Percentiles rank a stretch among this genome's conserved stretches.
Conservation (phyloP, 2,888 invertebrate genomes). For the Lagria hirta region DNA sequence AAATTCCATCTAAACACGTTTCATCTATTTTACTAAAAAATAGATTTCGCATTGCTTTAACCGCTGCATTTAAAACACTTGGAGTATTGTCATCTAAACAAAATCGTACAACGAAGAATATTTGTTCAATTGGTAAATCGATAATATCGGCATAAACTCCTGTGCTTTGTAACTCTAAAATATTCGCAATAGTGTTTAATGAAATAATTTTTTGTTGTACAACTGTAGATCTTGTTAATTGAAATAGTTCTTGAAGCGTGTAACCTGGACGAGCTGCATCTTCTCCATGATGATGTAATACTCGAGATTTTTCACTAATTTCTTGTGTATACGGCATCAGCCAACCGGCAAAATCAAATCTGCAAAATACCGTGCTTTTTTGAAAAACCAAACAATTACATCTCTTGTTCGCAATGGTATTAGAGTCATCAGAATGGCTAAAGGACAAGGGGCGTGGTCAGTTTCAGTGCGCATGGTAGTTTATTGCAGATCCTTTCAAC, state of each 20-base stretch:
- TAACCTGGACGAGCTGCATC: slow-evolving; percentile 92
- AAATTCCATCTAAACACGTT: slow-evolving; percentile 67
- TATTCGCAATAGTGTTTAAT: slow-evolving; percentile 76
- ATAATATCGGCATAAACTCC: slow-evolving; percentile 79
- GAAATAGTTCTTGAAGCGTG: slow-evolving; percentile 83
- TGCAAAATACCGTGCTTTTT: too few species aligned
- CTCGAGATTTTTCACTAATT: slow-evolving; percentile 63
- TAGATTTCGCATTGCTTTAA: slow-evolving; percentile 74
- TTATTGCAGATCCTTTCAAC: too few species aligned
- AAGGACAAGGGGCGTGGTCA: too few species aligned
- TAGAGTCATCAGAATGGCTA: too few species aligned
- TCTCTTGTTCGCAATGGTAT: too few species aligned
- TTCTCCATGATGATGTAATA: slow-evolving; percentile 89
- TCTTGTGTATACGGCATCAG: slow-evolving; percentile 71
- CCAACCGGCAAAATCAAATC: slow-evolving; percentile 79
- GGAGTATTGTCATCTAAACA: slow-evolving; percentile 82
- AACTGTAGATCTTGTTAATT: slow-evolving; percentile 73
- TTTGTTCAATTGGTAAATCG: slow-evolving; percentile 74
- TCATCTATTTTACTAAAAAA: slow-evolving; percentile 80
- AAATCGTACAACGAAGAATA: slow-evolving; percentile 78
- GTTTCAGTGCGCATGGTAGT: too few species aligned
- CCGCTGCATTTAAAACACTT: slow-evolving; percentile 71
- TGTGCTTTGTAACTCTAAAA: slow-evolving; percentile 68
- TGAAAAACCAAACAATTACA: too few species aligned
- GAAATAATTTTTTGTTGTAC: slow-evolving; percentile 82